Evolutionary conservation across 2,113 vertebrate species (phyloP).

Genomic region (Poecile atricapillus): DNA sequence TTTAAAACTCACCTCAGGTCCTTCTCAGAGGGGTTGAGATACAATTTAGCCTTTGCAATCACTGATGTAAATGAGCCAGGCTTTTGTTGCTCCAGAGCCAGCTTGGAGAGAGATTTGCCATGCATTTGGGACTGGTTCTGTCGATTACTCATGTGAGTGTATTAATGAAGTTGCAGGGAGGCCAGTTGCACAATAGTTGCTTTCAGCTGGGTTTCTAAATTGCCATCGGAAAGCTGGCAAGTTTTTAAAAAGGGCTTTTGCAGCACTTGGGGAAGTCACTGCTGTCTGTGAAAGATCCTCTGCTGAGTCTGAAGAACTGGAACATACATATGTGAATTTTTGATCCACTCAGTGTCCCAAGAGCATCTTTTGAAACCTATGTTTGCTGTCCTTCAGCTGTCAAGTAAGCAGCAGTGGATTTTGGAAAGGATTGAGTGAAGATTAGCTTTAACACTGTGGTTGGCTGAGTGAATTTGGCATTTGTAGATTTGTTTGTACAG

Average conservation of each 20-base stretch:
- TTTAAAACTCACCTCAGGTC: conserved; percentile 34
- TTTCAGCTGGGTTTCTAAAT: conserved; percentile 20
- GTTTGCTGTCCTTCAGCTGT: neutral
- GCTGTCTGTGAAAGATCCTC: neutral
- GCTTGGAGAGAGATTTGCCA: neutral
- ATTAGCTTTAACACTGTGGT: neutral
- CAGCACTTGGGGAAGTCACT: neutral
- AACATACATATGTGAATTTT: neutral
- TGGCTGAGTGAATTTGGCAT: neutral
- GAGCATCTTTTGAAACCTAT: neutral
- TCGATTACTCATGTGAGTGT: neutral
- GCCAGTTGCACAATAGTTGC: neutral
- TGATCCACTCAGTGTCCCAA: neutral
- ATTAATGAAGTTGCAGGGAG: conserved; percentile 33
- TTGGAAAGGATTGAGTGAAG: neutral
- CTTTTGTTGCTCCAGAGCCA: neutral
- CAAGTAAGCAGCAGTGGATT: neutral
- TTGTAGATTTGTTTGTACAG: neutral
- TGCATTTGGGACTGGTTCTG: neutral
- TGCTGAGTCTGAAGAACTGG: neutral
- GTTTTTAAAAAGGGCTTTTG: neutral
- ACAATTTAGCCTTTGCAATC: neutral
- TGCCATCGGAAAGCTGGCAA: neutral
- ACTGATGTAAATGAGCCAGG: neutral
- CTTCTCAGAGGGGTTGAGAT: neutral